These are phyloP conservation scores for Mus caroli DNA, from an alignment of 2,797 vertebrate genomes.

Conservation along the genomic window DNA sequence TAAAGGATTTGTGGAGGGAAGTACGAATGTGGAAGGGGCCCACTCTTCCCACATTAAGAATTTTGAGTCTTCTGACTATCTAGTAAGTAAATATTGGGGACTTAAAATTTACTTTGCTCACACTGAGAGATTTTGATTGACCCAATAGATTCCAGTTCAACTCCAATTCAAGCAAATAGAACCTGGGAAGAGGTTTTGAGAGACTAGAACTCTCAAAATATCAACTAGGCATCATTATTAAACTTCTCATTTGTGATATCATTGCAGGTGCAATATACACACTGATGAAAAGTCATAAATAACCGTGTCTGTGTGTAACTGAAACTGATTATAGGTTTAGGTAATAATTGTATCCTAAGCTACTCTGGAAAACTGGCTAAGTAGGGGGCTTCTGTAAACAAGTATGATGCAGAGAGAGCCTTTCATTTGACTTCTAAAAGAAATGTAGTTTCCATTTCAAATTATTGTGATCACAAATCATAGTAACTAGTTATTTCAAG, in stretches of 20 bases:
- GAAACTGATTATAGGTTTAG: constrained; percentile 1
- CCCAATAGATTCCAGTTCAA: not conserved
- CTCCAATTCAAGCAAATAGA: not conserved
- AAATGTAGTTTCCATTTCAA: not conserved
- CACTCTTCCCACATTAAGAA: not conserved
- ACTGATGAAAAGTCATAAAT: not conserved
- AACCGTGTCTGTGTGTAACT: not conserved
- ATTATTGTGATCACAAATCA: constrained; percentile 3
- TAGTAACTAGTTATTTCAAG: constrained; percentile 10
- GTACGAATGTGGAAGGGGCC: not conserved
- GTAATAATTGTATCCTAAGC: not conserved
- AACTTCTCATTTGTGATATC: not conserved
- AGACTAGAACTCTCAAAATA: not conserved
- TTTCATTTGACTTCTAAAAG: constrained; percentile 41
- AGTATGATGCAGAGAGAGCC: not conserved
- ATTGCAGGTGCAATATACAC: not conserved
- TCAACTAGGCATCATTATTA: not conserved
- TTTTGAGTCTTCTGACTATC: constrained; percentile 18
- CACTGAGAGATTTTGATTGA: not conserved
- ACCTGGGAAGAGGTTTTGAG: too few species aligned
- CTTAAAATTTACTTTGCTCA: not conserved
- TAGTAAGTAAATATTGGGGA: not conserved
- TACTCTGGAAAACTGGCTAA: not conserved
- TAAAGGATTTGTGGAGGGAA: not conserved
- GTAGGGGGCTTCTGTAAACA: not conserved